These are phyloP conservation scores for Plectrocnemia conspersa DNA, from an alignment of 1,140 invertebrate genomes.

Conservation along the genomic window DNA sequence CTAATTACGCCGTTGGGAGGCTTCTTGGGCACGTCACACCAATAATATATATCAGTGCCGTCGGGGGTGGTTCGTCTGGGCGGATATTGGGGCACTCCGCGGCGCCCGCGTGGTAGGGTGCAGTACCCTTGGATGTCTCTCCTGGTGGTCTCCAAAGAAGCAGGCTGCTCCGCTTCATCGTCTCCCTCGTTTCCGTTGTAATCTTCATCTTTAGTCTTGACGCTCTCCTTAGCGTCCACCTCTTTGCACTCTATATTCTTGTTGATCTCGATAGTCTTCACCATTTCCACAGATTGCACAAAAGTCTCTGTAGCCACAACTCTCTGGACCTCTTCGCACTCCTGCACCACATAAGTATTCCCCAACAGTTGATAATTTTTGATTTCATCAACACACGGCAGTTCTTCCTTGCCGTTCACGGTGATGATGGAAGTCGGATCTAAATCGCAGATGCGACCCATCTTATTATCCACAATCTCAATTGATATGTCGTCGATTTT, in stretches of 20 bases:
- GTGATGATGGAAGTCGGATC: slow-evolving; percentile 50
- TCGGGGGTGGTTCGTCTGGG: slow-evolving; percentile 72
- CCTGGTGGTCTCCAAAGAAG: slow-evolving; percentile 25
- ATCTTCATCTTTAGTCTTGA: slow-evolving; percentile 20
- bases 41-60: slow-evolving; percentile 77
- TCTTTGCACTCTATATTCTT: slow-evolving; percentile 25
- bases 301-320: slow-evolving; percentile 29
- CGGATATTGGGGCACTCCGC: slow-evolving; percentile 37
- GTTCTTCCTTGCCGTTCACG: slow-evolving; percentile 65
- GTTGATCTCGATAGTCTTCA: slow-evolving; percentile 32
- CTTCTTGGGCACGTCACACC: slow-evolving; percentile 67
- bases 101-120: slow-evolving; percentile 40
- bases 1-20: slow-evolving; percentile 52
- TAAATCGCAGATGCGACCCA: slow-evolving; percentile 42
- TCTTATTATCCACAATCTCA: slow-evolving; percentile 36
- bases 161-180: slow-evolving; percentile 34
- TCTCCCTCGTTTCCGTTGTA: slow-evolving; percentile 34
- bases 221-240: neutral
- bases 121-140: slow-evolving; percentile 43
- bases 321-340: slow-evolving; percentile 24
- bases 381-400: slow-evolving; percentile 51
- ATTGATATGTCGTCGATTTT: slow-evolving; percentile 16
- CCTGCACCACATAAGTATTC: slow-evolving; percentile 28
- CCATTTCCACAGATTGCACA: slow-evolving; percentile 21
- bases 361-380: slow-evolving; percentile 37